phyloP scores from a whole-genome alignment of 2,797 vertebrate species.

The Gastrophryne carolinensis region DNA sequence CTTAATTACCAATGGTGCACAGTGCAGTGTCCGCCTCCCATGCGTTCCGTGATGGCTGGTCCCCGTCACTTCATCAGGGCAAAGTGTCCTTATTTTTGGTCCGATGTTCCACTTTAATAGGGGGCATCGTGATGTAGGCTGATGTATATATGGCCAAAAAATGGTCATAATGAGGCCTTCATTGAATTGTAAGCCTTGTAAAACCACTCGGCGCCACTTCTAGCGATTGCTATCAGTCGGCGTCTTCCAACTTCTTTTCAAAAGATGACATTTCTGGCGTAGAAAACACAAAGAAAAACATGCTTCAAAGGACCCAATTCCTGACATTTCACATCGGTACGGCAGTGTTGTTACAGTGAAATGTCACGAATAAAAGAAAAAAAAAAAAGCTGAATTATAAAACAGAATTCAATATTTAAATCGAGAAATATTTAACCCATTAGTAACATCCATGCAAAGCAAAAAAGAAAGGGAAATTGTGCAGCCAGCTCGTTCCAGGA shows the following conservation, averaged over 20 bases:
- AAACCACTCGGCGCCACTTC: background rate
- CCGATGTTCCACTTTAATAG: too few species aligned
- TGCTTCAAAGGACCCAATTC: constrained; percentile 28
- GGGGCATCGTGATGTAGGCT: too few species aligned
- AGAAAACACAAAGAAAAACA: constrained; percentile 17
- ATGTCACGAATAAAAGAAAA: constrained; percentile 42
- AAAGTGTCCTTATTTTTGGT: too few species aligned
- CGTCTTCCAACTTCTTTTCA: constrained; percentile 19
- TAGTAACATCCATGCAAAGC: too few species aligned
- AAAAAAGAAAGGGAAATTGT: too few species aligned
- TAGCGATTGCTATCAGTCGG: constrained; percentile 22
- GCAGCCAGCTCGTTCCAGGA: too few species aligned
- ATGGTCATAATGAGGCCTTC: background rate
- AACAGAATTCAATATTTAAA: background rate
- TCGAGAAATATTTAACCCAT: background rate
- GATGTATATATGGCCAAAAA: too few species aligned
- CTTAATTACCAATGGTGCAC: too few species aligned
- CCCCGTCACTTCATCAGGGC: too few species aligned
- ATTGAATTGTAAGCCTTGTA: background rate
- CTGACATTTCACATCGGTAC: constrained; percentile 49
- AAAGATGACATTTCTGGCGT: constrained; percentile 30
- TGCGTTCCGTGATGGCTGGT: too few species aligned
- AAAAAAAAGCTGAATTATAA: background rate
- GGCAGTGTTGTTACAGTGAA: constrained; percentile 27
- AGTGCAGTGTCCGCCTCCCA: too few species aligned